Percentiles rank a stretch among this genome's conserved stretches.
Conservation (phyloP, 1,140 invertebrate genomes). For the Sitophilus oryzae region DNA sequence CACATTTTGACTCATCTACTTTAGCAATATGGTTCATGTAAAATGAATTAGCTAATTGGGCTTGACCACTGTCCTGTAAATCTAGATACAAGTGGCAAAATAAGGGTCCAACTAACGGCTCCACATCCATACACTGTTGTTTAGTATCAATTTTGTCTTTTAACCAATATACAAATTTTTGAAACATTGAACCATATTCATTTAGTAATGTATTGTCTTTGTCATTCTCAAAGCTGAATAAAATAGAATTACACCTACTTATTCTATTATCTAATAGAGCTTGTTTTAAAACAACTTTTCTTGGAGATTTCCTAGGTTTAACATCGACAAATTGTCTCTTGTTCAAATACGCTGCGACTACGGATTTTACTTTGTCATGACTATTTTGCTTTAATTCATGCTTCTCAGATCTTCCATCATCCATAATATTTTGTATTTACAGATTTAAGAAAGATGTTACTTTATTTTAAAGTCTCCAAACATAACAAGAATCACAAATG, state of each 20-base stretch:
- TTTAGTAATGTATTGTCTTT: slow-evolving; percentile 34
- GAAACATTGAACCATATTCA: slow-evolving; percentile 35
- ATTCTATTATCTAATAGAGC: slow-evolving; percentile 15
- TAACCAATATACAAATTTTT: slow-evolving; percentile 38
- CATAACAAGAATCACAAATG: too few species aligned
- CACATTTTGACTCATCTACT: slow-evolving; percentile 35
- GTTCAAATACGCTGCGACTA: slow-evolving; percentile 35
- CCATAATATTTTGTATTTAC: slow-evolving; percentile 20
- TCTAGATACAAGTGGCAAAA: slow-evolving; percentile 42
- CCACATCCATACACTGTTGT: slow-evolving; percentile 33
- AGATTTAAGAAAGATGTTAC: slow-evolving; percentile 9
- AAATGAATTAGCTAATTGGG: slow-evolving; percentile 33
- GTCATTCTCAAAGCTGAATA: slow-evolving; percentile 38
- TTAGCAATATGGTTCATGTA: slow-evolving; percentile 32
- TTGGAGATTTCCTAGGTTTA: slow-evolving; percentile 14
- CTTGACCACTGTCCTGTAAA: slow-evolving; percentile 32
- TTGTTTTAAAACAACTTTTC: slow-evolving; percentile 10
- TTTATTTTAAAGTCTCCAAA: slow-evolving; percentile 3
- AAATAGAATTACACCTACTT: slow-evolving; percentile 37
- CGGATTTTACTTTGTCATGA: slow-evolving; percentile 33
- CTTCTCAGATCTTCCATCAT: slow-evolving; percentile 29
- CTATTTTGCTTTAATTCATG: slow-evolving; percentile 32
- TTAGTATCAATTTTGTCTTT: slow-evolving; percentile 32
- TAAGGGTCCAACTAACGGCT: slow-evolving; percentile 35
- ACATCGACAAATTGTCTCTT: slow-evolving; percentile 30